Conservation (phyloP, 2,113 vertebrate species). For the Chloebia gouldiae region DNA sequence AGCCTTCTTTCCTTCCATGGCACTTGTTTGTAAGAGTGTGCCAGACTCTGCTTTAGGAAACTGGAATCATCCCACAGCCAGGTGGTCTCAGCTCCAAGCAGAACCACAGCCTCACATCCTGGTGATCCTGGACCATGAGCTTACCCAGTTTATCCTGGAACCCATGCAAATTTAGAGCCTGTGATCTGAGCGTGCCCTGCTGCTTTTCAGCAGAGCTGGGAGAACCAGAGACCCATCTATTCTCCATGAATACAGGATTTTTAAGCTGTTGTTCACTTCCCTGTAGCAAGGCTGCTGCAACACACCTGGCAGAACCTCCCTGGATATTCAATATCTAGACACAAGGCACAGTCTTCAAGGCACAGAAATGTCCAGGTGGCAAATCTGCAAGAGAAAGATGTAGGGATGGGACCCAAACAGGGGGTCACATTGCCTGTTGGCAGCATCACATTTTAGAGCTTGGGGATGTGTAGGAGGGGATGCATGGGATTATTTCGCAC, state of each 20-base stretch:
- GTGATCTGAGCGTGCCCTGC: background rate
- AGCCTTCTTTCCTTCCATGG: background rate
- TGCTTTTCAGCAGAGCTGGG: background rate
- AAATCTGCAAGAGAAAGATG: background rate
- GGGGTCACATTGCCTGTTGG: background rate
- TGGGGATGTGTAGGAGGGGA: background rate
- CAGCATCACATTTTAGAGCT: background rate
- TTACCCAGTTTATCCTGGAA: background rate
- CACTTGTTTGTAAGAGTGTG: background rate
- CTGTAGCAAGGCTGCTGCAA: background rate
- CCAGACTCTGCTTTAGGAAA: background rate
- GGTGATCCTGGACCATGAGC: background rate
- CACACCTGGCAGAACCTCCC: rapidly evolving
- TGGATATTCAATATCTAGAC: background rate
- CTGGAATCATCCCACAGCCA: background rate
- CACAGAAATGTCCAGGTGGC: background rate
- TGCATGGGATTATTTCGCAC: background rate
- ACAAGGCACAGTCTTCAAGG: background rate
- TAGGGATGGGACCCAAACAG: background rate
- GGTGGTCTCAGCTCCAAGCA: background rate
- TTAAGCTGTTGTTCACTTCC: background rate
- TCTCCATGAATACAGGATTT: background rate
- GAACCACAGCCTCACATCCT: background rate
- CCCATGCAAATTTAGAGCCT: rapidly evolving
- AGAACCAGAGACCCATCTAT: rapidly evolving